phyloP scores from a whole-genome alignment of 2,113 vertebrate genomes.

The Zosterops lateralis region DNA sequence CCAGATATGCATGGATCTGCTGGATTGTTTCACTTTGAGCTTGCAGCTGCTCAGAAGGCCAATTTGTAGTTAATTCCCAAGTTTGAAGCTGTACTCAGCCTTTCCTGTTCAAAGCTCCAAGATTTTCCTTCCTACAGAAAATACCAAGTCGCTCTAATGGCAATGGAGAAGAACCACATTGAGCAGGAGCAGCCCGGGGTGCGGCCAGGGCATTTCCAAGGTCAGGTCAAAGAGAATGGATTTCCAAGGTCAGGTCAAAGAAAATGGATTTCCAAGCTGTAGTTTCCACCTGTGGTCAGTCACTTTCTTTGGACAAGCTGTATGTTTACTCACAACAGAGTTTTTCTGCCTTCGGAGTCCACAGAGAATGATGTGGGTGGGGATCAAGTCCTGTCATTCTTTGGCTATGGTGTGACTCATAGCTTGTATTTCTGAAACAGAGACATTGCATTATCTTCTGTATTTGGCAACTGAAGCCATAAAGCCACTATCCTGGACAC shows the following conservation, averaged over 20 bases:
- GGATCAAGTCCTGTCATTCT: background rate
- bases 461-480: background rate
- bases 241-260: background rate
- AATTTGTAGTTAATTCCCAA: background rate
- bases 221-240: background rate
- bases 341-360: background rate
- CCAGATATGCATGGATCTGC: background rate
- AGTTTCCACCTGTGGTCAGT: background rate
- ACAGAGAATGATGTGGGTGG: background rate
- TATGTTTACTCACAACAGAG: background rate
- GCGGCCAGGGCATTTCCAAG: background rate
- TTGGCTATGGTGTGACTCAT: background rate
- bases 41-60: background rate
- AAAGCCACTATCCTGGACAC: background rate
- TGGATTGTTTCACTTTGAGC: background rate
- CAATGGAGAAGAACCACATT: background rate
- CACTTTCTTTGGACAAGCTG: background rate
- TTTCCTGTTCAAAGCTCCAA: background rate
- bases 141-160: background rate
- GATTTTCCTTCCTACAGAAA: background rate
- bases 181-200: background rate
- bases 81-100: background rate
- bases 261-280: background rate
- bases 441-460: background rate
- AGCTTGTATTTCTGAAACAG: background rate